Base-by-base conservation (phyloP, 2,797 vertebrate species). In the Chromobotia macracanthus region DNA sequence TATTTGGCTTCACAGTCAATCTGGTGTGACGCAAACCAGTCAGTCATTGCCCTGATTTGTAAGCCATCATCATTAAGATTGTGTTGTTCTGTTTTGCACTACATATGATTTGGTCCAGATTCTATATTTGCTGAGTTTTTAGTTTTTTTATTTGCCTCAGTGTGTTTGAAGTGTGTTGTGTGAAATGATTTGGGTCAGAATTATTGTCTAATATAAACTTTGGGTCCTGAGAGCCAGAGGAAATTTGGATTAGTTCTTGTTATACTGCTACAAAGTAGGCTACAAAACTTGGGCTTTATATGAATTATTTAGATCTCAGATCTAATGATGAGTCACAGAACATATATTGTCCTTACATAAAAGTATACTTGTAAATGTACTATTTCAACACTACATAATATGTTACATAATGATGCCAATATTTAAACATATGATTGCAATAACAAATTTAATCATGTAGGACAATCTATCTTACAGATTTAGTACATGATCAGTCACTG, bases 1-100 rank as follows among this genome's bases (percentile, higher is more conserved):
- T 50, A 41, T 63, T 61, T 51, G 28, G 19, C 16, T 78, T 15
- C 56, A 79, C 5, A 77, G 77, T 61, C 78, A 79, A 81, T 86
- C 38, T 38, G 60, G 87, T 72, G 71, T 38, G 18, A 58, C 67
- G 82, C 63, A 55, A 60, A 74, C 77, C 72, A 66, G 19, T 56
- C 55, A 56, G 4, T 61, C 15, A 46, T 19, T 76, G 0, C 79
- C 82, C 48, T 50, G 31, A 31, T 67, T 71, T 19, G 19, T n/a
- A 23, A 60, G 51, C 8, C 15, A 18, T 60, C 23, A 19, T 12
- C 25, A 35, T 61, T 31, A 16, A 35, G 6, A 18, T 3, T 31
- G 31, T 31, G 18, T 48, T 31, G 21, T 48, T 61, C 38, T 68
- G 64, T 18, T 21, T 51, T 66, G 19, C 16, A 11, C 25, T 19